Base-by-base conservation (phyloP, 1,140 invertebrate genomes). In the Trichonephila clavata region DNA sequence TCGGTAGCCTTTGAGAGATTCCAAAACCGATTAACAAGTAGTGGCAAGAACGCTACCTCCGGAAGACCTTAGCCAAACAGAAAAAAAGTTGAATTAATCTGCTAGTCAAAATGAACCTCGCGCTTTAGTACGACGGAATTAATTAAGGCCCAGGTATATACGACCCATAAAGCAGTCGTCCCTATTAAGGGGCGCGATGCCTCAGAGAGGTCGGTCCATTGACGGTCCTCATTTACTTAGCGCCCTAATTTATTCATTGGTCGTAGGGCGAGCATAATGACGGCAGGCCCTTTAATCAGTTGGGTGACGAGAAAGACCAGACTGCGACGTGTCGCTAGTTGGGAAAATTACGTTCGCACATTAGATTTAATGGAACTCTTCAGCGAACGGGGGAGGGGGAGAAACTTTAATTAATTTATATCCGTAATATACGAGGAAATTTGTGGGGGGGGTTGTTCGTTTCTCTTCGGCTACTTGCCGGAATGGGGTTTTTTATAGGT, bases 301-400 rank as follows among this genome's bases (percentile, higher is more conserved):
- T 27, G n/a, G 65, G 21, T 68, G 65, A 68, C 65, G 65, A 27
- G 65, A 24, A 68, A 68, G 65, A 13, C 65, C 21, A 68, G 65
- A 13, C 65, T 68, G 65, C 7, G 65, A 68, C 65, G 65, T 68
- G 65, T 68, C 65, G 43, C 43, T 50, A 50, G 43, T 50, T 50
- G n/a, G 65, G n/a, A 68, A 68, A 68, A 68, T 68, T 68, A 68
- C 24, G 65, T 68, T 68, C 65, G 24, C 65, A 68, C 65, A 68
- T 68, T 68, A 68, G 65, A 27, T 68, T 68, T 68, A 68, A 68
- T 68, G 65, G 65, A 68, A 68, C 65, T 68, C 65, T 68, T 68
- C 65, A 68, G n/a, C 65, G 14, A 68, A n/a, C 24, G n/a, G 65
- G 0, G 65, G 7, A n/a, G n/a, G 24, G 65, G 65, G 65, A 4